phyloP scores from a whole-genome alignment of 2,113 vertebrate species.

The Amphilophus citrinellus region DNA sequence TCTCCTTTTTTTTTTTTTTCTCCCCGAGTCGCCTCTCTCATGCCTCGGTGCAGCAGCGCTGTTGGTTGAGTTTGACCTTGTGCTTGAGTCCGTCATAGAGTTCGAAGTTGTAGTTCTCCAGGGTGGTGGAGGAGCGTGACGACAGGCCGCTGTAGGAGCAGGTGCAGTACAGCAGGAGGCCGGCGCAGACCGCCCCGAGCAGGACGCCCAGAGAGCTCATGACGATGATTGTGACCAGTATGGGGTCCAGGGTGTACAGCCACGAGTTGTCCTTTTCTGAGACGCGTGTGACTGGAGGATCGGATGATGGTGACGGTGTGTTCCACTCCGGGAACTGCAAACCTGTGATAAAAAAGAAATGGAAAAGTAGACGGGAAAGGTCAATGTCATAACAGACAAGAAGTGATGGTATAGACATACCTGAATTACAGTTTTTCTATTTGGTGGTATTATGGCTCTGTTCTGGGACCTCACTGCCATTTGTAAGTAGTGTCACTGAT shows the following conservation, averaged over 20 bases:
- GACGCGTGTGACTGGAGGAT: constrained; percentile 76
- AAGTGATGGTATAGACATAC: background rate
- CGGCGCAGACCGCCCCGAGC: constrained; percentile 92
- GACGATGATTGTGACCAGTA: constrained; percentile 98
- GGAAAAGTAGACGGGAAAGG: background rate
- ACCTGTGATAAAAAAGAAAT: constrained; percentile 35
- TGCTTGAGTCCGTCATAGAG: constrained; percentile 98
- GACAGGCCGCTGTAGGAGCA: constrained; percentile 95
- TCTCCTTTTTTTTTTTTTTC: background rate
- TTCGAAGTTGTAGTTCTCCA: constrained; percentile 99
- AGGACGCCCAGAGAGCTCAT: constrained; percentile 97
- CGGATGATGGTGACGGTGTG: constrained; percentile 62
- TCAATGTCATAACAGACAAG: background rate
- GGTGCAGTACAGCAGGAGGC: constrained; percentile 96
- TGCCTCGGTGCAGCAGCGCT: constrained; percentile 97
- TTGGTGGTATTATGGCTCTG: too few species aligned
- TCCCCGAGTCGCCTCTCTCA: constrained; percentile 71
- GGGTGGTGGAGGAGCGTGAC: constrained; percentile 93
- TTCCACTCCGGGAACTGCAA: constrained; percentile 69
- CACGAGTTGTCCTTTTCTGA: constrained; percentile 93
- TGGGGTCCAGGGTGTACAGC: constrained; percentile 96
- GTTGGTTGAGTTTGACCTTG: constrained; percentile 99
- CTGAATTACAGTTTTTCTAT: background rate
- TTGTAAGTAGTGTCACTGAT: too few species aligned
- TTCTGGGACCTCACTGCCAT: too few species aligned